Evolutionary conservation across 1,140 invertebrate species (phyloP), one percentile per base, ranked within the genome.

Genomic region (Caenorhabditis latens): DNA sequence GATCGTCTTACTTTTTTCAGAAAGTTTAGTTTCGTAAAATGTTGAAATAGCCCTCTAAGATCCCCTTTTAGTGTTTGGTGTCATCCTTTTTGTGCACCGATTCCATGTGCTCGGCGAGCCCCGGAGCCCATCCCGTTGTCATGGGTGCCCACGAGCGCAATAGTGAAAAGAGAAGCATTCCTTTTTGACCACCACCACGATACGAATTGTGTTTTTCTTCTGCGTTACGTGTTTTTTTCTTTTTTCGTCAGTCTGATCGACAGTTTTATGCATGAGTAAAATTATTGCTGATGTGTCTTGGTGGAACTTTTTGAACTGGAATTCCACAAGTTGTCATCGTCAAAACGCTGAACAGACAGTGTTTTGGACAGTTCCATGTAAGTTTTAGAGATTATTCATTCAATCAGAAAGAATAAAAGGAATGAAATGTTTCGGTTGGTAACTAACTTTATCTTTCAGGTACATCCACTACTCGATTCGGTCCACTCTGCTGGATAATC

Each of bases 231-330:
- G 11, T 32, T 63, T 63, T 24, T 24, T 24, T 63, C 13, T 21
- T 63, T 40, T 58, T 58, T 58, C 32, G 32, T 32, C 32, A 32
- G 32, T 21, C n/a, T 71, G 11, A 50, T 11, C 42, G 46, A 53
- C 21, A 79, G 40, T n/a, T 79, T 50, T 79, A 79, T 79, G 71
- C 46, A 79, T 79, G 71, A 79, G 71, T 79, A 79, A 79, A 79
- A 79, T 79, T 24, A 79, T 79, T 50, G 71, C 71, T 79, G 71
- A 79, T 79, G 71, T 79, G 21, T 79, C 71, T 13, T 79, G 71
- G 71, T 79, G 71, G 71, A 79, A 79, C n/a, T 79, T 79, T 50
- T 79, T 79, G 71, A 79, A 79, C n/a, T 79, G 71, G 71, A 79
- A 79, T 50, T 79, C 71, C 71, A 79, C 71, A 11, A 79, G 71